These are phyloP conservation scores for Tringa solitaria DNA, from an alignment of 2,113 vertebrate species.

Conservation along the genomic window DNA sequence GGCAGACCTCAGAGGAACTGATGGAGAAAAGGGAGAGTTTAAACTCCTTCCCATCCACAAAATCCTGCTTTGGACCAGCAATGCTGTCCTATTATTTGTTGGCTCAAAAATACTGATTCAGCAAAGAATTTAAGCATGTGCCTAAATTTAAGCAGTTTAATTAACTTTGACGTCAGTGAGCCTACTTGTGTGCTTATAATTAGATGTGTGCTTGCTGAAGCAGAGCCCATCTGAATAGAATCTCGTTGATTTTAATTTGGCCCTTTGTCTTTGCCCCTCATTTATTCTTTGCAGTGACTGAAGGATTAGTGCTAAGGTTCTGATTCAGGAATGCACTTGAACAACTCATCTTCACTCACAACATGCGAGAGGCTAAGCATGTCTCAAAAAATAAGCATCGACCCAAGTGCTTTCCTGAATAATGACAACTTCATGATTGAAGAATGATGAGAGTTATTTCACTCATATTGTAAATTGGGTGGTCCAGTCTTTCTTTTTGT, in stretches of 20 bases:
- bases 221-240: slow-evolving; percentile 61
- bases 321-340: slow-evolving; percentile 49
- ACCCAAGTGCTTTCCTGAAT: neutral
- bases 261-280: slow-evolving; percentile 62
- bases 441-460: neutral
- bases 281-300: slow-evolving; percentile 45
- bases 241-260: slow-evolving; percentile 58
- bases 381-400: neutral
- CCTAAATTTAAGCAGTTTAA: slow-evolving; percentile 70
- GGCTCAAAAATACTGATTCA: slow-evolving; percentile 52
- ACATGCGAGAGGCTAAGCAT: neutral
- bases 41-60: neutral
- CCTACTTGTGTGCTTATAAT: slow-evolving; percentile 61
- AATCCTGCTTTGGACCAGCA: neutral
- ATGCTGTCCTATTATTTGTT: neutral
- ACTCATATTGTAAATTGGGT: neutral
- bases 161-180: slow-evolving; percentile 63
- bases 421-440: neutral
- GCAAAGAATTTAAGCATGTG: slow-evolving; percentile 62
- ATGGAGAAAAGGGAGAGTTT: neutral
- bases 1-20: neutral
- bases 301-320: slow-evolving; percentile 40
- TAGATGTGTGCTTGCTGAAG: slow-evolving; percentile 60
- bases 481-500: neutral
- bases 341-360: slow-evolving; percentile 11